Conservation (phyloP, 2,113 vertebrate genomes). For the Anoplopoma fimbria region DNA sequence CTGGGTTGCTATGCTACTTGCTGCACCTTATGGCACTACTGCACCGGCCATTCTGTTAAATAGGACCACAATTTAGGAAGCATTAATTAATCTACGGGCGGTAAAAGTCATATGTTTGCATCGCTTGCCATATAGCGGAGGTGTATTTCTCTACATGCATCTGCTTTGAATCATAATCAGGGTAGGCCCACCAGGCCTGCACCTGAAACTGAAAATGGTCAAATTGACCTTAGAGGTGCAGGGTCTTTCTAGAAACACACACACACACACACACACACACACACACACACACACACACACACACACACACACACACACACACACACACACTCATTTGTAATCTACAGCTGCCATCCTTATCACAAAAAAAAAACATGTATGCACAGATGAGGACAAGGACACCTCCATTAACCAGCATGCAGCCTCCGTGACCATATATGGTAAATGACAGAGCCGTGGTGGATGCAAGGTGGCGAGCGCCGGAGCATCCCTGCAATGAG, state of each 20-base stretch:
- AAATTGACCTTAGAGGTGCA: slow-evolving; percentile 28
- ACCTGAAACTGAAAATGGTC: slow-evolving; percentile 40
- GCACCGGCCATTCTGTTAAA: slow-evolving; percentile 32
- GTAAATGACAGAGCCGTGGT: slow-evolving; percentile 49
- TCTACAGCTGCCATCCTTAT: slow-evolving; percentile 21
- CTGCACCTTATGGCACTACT: slow-evolving; percentile 54
- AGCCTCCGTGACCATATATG: slow-evolving; percentile 73
- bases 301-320: too few relatives aligned
- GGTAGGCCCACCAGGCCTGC: slow-evolving; percentile 56
- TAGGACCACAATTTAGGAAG: slow-evolving; percentile 6
- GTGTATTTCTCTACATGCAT: background rate
- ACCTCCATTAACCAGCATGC: slow-evolving; percentile 38
- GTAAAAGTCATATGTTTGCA: background rate
- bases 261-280: too few relatives aligned
- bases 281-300: too few relatives aligned
- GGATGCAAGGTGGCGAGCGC: slow-evolving; percentile 63
- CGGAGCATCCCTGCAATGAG: slow-evolving; percentile 57
- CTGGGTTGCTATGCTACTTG: slow-evolving; percentile 68
- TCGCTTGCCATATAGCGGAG: background rate
- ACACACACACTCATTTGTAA: background rate
- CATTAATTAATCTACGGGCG: background rate
- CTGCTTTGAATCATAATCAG: background rate
- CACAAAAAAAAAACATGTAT: slow-evolving; percentile 1
- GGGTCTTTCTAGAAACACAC: background rate
- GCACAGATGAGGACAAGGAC: slow-evolving; percentile 19